Evolutionary conservation across 2,797 vertebrate species (phyloP).

Genomic region (Notolabrus celidotus): DNA sequence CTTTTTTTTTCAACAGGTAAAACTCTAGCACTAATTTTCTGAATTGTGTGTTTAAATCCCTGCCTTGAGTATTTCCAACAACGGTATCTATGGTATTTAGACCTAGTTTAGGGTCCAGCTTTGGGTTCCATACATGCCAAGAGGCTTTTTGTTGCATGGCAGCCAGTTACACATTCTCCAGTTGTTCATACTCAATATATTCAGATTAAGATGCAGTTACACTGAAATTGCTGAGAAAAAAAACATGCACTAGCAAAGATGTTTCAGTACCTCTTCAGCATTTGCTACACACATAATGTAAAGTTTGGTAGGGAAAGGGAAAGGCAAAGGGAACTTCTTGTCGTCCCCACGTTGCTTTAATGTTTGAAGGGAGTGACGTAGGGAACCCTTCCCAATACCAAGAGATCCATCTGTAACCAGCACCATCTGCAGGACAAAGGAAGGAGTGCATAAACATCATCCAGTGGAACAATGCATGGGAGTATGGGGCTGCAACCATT

Average conservation of each 20-base stretch:
- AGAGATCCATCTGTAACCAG: constrained; percentile 96
- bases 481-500: not conserved
- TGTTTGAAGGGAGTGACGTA: constrained; percentile 92
- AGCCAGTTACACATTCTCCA: no score
- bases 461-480: not conserved
- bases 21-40: no score
- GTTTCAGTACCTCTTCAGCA: constrained; percentile 92
- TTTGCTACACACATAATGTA: constrained; percentile 98
- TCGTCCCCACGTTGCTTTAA: constrained; percentile 90
- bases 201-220: not conserved
- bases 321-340: constrained; percentile 96
- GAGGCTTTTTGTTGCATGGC: no score
- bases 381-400: constrained; percentile 96
- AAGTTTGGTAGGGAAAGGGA: constrained; percentile 95
- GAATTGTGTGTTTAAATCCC: no score
- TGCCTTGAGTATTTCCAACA: no score
- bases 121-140: no score
- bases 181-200: not conserved
- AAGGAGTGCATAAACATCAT: constrained; percentile 33
- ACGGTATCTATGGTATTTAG: no score
- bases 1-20: no score
- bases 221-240: not conserved
- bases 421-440: constrained; percentile 86
- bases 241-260: not conserved
- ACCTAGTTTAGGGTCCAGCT: no score